phyloP scores from a whole-genome alignment of 2,113 vertebrate species.

The Castor canadensis region DNA sequence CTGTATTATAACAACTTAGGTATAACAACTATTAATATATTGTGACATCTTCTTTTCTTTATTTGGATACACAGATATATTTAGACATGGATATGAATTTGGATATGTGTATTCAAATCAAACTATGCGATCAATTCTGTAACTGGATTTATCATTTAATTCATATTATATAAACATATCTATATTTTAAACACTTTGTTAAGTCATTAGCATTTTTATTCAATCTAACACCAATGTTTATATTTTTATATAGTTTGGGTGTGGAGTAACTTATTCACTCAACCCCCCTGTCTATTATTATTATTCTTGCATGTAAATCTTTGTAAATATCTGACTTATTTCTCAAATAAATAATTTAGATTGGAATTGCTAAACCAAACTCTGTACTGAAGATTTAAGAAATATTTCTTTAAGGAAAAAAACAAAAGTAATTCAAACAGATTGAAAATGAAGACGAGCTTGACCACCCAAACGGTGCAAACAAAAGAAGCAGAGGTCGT shows the following conservation, averaged over 20 bases:
- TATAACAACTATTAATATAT: not conserved
- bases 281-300: not conserved
- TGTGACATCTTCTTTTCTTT: not conserved
- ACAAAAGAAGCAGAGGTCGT: constrained; percentile 6
- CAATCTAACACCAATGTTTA: not conserved
- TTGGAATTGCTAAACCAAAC: not conserved
- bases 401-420: not conserved
- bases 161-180: not conserved
- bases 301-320: not conserved
- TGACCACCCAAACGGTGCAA: not conserved
- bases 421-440: not conserved
- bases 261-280: not conserved
- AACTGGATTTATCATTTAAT: not conserved
- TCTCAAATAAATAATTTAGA: not conserved
- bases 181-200: not conserved
- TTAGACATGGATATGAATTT: not conserved
- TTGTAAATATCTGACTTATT: not conserved
- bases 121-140: not conserved
- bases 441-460: constrained; percentile 11
- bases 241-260: constrained; percentile 12
- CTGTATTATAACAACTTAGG: not conserved
- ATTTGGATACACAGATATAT: not conserved
- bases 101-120: not conserved
- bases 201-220: constrained; percentile 2
- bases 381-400: not conserved